These are phyloP conservation scores for Polypedilum pembai DNA, from an alignment of 1,140 invertebrate genomes.

Conservation along the genomic window DNA sequence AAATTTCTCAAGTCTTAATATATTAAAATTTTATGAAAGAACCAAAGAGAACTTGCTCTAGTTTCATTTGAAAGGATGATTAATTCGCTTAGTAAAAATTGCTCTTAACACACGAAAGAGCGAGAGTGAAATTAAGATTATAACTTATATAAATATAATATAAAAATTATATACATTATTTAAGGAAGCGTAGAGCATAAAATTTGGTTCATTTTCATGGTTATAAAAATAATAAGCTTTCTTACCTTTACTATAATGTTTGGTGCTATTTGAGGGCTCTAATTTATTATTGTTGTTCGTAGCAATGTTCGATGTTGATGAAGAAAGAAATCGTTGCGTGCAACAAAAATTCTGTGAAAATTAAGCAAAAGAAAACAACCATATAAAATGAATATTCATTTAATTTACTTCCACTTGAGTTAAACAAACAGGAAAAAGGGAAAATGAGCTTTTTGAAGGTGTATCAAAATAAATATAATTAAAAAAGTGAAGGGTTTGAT, in stretches of 20 bases:
- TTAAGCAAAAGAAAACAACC: neutral
- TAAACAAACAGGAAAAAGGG: neutral
- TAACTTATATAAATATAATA: too few relatives aligned
- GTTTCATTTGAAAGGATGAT: too few relatives aligned
- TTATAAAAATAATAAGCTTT: slow-evolving; percentile 8
- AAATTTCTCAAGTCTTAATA: too few relatives aligned
- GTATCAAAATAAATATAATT: too few relatives aligned
- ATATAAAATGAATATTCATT: slow-evolving; percentile 14
- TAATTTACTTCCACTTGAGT: neutral
- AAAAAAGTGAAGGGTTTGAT: too few relatives aligned
- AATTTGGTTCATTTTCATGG: neutral
- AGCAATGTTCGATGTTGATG: neutral
- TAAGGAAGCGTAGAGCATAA: too few relatives aligned
- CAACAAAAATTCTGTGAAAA: slow-evolving; percentile 21
- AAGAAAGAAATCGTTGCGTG: slow-evolving; percentile 15
- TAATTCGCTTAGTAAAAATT: too few relatives aligned
- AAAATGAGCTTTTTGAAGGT: neutral
- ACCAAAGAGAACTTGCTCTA: too few relatives aligned
- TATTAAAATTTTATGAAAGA: too few relatives aligned
- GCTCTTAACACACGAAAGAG: too few relatives aligned
- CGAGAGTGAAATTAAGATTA: too few relatives aligned
- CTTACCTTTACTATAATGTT: slow-evolving; percentile 25
- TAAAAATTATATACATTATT: too few relatives aligned
- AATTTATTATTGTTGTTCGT: neutral
- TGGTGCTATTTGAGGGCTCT: slow-evolving; percentile 25